phyloP scores from a whole-genome alignment of 2,888 invertebrate genomes.

The Ormyrus rosae region DNA sequence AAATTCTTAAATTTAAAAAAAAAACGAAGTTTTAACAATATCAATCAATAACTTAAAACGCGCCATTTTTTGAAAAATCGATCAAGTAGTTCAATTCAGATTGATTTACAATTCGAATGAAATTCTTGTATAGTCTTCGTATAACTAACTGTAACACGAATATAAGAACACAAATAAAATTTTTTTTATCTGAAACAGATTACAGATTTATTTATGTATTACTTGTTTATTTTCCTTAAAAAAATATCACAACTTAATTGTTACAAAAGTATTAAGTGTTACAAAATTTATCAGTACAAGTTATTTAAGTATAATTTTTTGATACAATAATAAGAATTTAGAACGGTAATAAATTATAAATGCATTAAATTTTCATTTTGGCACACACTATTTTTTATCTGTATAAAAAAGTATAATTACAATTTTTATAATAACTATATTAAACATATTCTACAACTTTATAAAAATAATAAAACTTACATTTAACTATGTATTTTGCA shows the following conservation, averaged over 20 bases:
- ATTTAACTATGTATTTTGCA: conserved; percentile 27
- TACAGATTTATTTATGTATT: conserved; percentile 26
- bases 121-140: conserved; percentile 56
- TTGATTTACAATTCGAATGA: conserved; percentile 38
- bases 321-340: conserved; percentile 33
- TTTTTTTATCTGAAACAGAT: conserved; percentile 47
- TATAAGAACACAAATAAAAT: conserved; percentile 52
- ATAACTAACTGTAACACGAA: conserved; percentile 51
- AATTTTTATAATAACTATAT: conserved; percentile 47
- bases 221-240: conserved; percentile 49
- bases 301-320: conserved; percentile 15
- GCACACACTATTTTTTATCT: conserved; percentile 46
- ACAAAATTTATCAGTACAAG: conserved; percentile 35
- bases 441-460: conserved; percentile 47
- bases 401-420: conserved; percentile 52
- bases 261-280: conserved; percentile 26
- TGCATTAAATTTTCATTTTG: conserved; percentile 50
- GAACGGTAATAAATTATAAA: conserved; percentile 44
- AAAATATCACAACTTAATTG: conserved; percentile 55
- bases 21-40: conserved; percentile 1
- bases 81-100: conserved; percentile 13
- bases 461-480: conserved; percentile 51
- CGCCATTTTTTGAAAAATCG: conserved; percentile 1
- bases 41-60: background rate
- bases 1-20: conserved; percentile 10